These are phyloP conservation scores for Aphelocoma californica DNA, from an alignment of 2,797 vertebrate species.

Conservation along the genomic window DNA sequence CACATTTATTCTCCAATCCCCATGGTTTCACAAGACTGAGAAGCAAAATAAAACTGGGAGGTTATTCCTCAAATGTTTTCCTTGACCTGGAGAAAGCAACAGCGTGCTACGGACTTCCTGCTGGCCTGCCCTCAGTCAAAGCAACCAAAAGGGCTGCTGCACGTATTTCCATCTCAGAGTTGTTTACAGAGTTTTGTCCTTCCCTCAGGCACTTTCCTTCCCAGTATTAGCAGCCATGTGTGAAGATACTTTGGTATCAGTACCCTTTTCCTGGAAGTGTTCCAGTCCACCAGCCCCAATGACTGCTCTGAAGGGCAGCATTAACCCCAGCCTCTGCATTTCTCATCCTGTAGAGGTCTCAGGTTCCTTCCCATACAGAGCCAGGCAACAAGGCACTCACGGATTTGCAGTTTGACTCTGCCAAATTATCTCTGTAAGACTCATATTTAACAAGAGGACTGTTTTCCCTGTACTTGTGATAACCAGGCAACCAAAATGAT, in stretches of 20 bases:
- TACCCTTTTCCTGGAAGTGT: slow-evolving; percentile 24
- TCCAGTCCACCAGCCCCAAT: neutral
- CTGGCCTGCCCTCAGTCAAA: neutral
- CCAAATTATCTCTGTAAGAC: neutral
- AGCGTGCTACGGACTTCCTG: neutral
- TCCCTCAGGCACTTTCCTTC: slow-evolving; percentile 46
- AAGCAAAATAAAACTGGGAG: slow-evolving; percentile 18
- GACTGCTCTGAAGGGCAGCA: neutral
- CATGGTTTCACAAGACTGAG: neutral
- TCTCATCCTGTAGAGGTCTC: neutral
- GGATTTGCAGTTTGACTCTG: neutral
- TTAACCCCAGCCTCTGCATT: neutral
- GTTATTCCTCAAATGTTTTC: neutral
- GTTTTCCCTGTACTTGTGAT: neutral
- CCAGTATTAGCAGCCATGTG: slow-evolving; percentile 29
- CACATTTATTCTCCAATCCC: neutral
- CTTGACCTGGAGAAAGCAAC: neutral
- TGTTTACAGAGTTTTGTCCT: slow-evolving; percentile 57
- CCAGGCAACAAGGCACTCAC: rapidly evolving
- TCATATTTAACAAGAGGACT: neutral
- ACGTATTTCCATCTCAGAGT: slow-evolving; percentile 1
- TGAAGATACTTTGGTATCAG: slow-evolving; percentile 50
- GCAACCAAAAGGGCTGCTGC: neutral
- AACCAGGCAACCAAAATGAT: neutral
- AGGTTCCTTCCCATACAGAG: neutral